phyloP scores from a whole-genome alignment of 1,140 invertebrate species.

The Archivesica marissinica region DNA sequence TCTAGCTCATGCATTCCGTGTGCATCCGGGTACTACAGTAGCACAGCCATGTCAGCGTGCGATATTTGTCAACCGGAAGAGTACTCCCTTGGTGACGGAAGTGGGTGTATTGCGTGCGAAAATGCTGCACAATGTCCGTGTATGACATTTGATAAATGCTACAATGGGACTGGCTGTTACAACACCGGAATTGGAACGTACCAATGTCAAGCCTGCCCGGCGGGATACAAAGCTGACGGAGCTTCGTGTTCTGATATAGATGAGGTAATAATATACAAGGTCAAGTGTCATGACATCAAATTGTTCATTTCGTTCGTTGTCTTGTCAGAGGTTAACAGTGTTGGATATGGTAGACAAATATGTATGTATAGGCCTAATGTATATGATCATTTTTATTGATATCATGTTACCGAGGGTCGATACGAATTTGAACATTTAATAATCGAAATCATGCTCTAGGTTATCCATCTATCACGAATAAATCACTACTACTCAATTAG shows the following conservation, averaged over 20 bases:
- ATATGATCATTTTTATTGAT: too few relatives aligned
- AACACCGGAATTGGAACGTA: constrained; percentile 55
- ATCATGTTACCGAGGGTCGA: too few relatives aligned
- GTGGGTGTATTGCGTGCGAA: constrained; percentile 39
- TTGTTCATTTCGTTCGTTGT: too few relatives aligned
- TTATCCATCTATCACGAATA: too few relatives aligned
- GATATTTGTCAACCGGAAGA: constrained; percentile 58
- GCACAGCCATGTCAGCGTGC: constrained; percentile 61
- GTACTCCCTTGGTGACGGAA: constrained; percentile 57
- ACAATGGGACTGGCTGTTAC: constrained; percentile 44
- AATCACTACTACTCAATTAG: too few relatives aligned
- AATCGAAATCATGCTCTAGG: too few relatives aligned
- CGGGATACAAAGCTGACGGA: constrained; percentile 93
- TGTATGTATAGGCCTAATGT: too few relatives aligned
- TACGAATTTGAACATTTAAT: too few relatives aligned
- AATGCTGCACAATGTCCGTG: constrained; percentile 61
- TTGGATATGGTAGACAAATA: too few relatives aligned
- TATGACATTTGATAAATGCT: constrained; percentile 27
- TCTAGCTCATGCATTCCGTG: constrained; percentile 61
- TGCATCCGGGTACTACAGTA: constrained; percentile 60
- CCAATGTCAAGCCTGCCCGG: constrained; percentile 91
- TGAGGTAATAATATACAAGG: constrained; percentile 58
- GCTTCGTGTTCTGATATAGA: constrained; percentile 68
- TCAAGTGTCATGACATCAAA: too few relatives aligned
- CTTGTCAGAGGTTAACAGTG: too few relatives aligned